Evolutionary conservation across 2,797 vertebrate genomes (phyloP), one percentile per base, ranked within the genome.

Genomic region (Poecilia velifera): DNA sequence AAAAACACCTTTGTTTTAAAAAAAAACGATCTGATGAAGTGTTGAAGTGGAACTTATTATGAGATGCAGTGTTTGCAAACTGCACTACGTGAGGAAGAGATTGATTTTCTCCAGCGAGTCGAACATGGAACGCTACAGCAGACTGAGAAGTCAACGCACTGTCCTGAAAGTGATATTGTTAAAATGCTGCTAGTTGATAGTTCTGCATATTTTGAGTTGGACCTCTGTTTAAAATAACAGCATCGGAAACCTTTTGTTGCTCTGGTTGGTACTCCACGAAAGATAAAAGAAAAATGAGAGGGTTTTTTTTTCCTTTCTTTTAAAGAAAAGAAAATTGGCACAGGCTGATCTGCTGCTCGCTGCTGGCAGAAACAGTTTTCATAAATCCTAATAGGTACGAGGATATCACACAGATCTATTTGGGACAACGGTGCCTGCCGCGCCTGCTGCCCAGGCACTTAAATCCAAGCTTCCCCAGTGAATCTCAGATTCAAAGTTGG

Each of bases 401-500:
- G 66, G 70, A 82, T 73, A 81, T 72, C 78, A 73, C 53, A 85
- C 80, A 86, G 79, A 90, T 91, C 82, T 93, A 90, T 90, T 79
- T 92, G 85, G 89, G 86, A 89, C 89, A 87, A 57, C 28, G 82
- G 72, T 77, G 84, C 85, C 87, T 78, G 86, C 78, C 78, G 85
- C 81, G 84, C 79, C 85, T 68, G 82, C 83, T 87, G 77, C 77
- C 85, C 88, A 90, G 81, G 87, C 88, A 86, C 79, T 86, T 79
- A 83, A 87, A 90, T 76, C 77, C 86, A 85, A 89, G 81, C 79
- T 66, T 74, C 81, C 79, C 86, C 84, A 79, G 86, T 90, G 88
- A 79, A 84, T 73, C 80, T 84, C 86, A 74, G 78, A 84, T 74
- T 75, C 55, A 51, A 76, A 76, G 78, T 73, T 55, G 59, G 51